phyloP scores from a whole-genome alignment of 2,888 invertebrate species.

The Seladonia tumulorum region DNA sequence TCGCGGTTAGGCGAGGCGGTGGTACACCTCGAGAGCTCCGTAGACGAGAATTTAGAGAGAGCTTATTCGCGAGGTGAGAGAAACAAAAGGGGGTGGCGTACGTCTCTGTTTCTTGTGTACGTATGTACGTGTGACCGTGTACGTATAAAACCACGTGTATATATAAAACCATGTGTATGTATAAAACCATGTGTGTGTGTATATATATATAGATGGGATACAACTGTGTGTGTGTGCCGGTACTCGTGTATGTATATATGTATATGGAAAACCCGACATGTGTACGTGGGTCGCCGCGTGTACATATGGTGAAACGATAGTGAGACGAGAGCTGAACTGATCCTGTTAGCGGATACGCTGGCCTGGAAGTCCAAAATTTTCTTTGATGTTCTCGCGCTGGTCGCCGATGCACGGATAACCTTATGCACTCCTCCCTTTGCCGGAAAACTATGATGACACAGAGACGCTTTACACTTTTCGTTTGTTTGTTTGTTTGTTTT shows the following conservation, averaged over 20 bases:
- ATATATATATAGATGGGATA: not conserved
- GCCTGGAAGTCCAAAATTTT: conserved; percentile 46
- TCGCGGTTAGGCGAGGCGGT: conserved; percentile 61
- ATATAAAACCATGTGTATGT: not conserved
- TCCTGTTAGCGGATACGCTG: conserved; percentile 50
- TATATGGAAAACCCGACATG: conserved; percentile 13
- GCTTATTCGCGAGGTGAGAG: conserved; percentile 56
- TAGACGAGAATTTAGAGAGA: conserved; percentile 71
- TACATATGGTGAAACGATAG: conserved; percentile 59
- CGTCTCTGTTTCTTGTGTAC: conserved; percentile 28
- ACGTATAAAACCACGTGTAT: not conserved
- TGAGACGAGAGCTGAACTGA: conserved; percentile 63
- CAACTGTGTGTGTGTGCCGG: not conserved
- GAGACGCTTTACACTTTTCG: conserved; percentile 27
- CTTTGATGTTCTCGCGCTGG: conserved; percentile 51
- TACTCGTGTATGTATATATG: not conserved
- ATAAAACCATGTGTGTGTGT: not conserved
- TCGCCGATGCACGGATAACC: conserved; percentile 58
- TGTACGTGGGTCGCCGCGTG: conserved; percentile 11
- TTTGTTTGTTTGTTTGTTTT: too few relatives aligned
- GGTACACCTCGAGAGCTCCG: conserved; percentile 50
- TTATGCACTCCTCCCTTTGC: conserved; percentile 57
- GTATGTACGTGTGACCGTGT: not conserved
- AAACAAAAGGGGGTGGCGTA: conserved; percentile 56
- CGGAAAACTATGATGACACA: conserved; percentile 55